phyloP scores from a whole-genome alignment of 2,797 vertebrate species.

The Gorsachius magnificus region DNA sequence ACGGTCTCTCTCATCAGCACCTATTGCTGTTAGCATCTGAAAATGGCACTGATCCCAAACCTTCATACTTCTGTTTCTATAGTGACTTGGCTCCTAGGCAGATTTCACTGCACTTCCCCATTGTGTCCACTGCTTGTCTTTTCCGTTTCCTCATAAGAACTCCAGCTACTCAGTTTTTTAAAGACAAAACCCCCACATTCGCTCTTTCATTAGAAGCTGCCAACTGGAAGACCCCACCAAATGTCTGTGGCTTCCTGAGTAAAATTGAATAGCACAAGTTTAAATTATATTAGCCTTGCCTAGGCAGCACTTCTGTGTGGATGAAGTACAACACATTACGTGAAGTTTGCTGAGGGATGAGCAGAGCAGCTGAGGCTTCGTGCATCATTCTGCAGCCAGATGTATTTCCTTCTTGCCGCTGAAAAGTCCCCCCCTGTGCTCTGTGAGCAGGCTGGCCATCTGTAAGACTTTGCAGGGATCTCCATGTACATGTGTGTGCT shows the following conservation, averaged over 20 bases:
- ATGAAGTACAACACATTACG: background rate
- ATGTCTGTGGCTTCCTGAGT: background rate
- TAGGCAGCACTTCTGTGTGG: background rate
- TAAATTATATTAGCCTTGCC: background rate
- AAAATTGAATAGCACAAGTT: background rate
- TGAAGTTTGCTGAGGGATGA: background rate
- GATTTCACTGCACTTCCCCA: background rate
- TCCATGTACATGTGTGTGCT: background rate
- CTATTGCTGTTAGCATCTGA: background rate
- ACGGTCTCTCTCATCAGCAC: background rate
- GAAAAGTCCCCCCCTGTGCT: background rate
- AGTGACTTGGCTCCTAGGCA: background rate
- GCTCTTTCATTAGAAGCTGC: background rate
- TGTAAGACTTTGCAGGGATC: background rate
- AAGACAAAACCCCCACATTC: background rate
- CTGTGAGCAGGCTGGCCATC: rapidly evolving
- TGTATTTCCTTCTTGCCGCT: background rate
- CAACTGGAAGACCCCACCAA: background rate
- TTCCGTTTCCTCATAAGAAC: background rate
- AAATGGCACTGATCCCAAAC: background rate
- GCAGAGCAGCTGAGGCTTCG: background rate
- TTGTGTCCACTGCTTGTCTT: background rate
- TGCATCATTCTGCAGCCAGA: background rate
- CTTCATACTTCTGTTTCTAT: background rate
- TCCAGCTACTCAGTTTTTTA: background rate